Evolutionary conservation across 1,140 invertebrate genomes (phyloP).

Genomic region (Panulirus ornatus): DNA sequence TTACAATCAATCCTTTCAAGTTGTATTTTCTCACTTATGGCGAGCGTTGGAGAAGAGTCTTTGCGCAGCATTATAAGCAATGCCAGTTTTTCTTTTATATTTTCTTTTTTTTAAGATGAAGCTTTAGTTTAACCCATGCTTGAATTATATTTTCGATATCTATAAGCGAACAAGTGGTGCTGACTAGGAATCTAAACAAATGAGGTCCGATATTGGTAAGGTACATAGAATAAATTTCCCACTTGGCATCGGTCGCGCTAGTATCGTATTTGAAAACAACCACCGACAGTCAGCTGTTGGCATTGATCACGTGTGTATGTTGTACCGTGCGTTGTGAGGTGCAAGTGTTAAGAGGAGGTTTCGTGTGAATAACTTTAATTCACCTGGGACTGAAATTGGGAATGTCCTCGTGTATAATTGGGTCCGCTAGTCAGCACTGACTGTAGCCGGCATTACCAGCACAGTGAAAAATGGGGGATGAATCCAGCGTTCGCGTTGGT

Average conservation of each 20-base stretch:
- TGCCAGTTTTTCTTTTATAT: not conserved
- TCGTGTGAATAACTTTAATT: not conserved
- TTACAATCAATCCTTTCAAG: too few species aligned
- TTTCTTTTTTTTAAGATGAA: too few species aligned
- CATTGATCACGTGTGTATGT: not conserved
- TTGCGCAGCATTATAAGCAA: not conserved
- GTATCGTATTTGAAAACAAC: not conserved
- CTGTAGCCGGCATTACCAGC: not conserved
- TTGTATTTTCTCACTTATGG: too few species aligned
- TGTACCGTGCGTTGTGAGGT: not conserved
- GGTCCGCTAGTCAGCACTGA: not conserved
- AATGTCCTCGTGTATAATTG: not conserved
- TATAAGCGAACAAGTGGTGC: too few species aligned
- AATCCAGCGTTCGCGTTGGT: conserved; percentile 4
- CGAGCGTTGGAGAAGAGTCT: too few species aligned
- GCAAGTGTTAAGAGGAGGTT: not conserved
- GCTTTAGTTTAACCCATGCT: too few species aligned
- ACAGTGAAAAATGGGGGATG: not conserved
- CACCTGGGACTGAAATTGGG: not conserved
- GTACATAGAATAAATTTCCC: too few species aligned
- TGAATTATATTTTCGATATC: too few species aligned
- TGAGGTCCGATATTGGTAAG: too few species aligned
- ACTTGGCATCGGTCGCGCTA: not conserved
- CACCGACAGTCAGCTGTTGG: conserved; percentile 15
- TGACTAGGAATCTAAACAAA: too few species aligned